These are phyloP conservation scores for Amblyraja radiata DNA, from an alignment of 2,797 vertebrate species.

Conservation along the genomic window DNA sequence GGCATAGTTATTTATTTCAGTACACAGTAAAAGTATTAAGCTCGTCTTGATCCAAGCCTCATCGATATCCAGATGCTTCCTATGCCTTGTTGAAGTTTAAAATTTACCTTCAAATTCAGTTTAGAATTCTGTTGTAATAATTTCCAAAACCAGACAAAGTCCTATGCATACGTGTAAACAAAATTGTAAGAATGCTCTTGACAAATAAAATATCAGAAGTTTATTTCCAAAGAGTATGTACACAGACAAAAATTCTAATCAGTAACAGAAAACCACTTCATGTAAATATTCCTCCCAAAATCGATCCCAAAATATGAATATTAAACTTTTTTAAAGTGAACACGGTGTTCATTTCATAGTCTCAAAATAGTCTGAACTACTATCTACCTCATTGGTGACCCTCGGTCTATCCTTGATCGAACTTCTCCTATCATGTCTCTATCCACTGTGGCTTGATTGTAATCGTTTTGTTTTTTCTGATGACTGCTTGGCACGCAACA, in stretches of 20 bases:
- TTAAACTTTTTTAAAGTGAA: no score
- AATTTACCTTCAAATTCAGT: neutral
- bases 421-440: no score
- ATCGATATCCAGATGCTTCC: neutral
- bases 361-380: neutral
- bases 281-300: neutral
- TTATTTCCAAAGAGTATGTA: neutral
- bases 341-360: neutral
- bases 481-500: no score
- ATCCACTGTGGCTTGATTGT: no score
- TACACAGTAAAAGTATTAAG: neutral
- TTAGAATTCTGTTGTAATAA: neutral
- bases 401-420: no score
- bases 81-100: neutral
- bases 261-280: neutral
- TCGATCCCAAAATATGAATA: no score
- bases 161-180: neutral
- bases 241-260: neutral
- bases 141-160: neutral
- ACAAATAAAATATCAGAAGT: neutral
- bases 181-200: neutral
- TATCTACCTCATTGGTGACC: no score
- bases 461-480: no score
- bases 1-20: no score
- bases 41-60: neutral